Base-by-base conservation (phyloP, 2,888 invertebrate genomes). In the Euclidia mi region DNA sequence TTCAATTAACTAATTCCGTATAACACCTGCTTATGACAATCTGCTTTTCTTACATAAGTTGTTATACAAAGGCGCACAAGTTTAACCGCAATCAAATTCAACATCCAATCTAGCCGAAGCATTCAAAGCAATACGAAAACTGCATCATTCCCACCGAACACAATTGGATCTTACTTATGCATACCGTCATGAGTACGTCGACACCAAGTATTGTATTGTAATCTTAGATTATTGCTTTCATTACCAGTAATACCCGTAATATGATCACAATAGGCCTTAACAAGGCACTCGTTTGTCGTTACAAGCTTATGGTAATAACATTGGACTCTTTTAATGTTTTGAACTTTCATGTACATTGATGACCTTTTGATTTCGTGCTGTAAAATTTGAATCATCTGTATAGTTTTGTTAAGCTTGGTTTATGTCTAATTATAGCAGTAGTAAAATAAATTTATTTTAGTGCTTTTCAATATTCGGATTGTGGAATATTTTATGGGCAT, bases 201-300 rank as follows among this genome's bases (percentile, higher is more conserved):
- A 74, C 61, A 64, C 61, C 48, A 41, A 14, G 71, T 61, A 79
- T 82, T 82, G 82, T 82, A 80, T 80, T 80, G 68, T 82, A 81
- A 83, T 82, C 63, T 57, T 56, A 66, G 69, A 76, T 80, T 68
- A 78, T 72, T 75, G 70, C 62, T 62, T 61, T 70, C 67, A 71
- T 73, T 78, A 63, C 49, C 44, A 49, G 32, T 49, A 44, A 49
- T 59, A 44, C 44, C 40, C 47, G 65, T 81, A 74, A 79, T 79
- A 52, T 59, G 49, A 45, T 57, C 60, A 81, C 81, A 81, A 81
- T 77, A 64, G 62, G 47, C 49, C 53, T 61, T 77, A 76, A 77
- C 74, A 69, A 74, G 63, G 49, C 25, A 37, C 56, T 65, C 64
- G 59, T 62, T 64, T 58, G 63, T 66, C 37, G 62, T 34, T 49